A percentile compares a stretch with the other conserved stretches of the same genome.
Evolutionary conservation across 2,888 invertebrate species (phyloP).

Genomic region (Bombylius major): DNA sequence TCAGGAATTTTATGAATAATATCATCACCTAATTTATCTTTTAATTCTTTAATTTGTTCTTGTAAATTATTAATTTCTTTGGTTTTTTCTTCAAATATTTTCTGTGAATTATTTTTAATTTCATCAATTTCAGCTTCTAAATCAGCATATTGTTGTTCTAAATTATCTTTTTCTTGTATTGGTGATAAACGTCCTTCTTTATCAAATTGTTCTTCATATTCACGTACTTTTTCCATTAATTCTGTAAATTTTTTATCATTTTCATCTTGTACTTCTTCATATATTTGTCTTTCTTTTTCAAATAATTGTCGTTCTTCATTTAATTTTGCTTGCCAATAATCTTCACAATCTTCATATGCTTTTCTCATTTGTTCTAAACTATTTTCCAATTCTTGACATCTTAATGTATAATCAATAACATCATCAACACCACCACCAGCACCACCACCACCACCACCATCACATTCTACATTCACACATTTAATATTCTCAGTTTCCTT

Average conservation of each 20-base stretch:
- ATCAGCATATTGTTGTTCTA: conserved; percentile 59
- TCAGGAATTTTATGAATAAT: too few relatives aligned
- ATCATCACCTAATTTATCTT: conserved; percentile 27
- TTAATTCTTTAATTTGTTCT: conserved; percentile 38
- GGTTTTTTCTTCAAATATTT: conserved; percentile 42
- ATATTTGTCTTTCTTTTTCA: conserved; percentile 51
- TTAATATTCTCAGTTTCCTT: conserved; percentile 18
- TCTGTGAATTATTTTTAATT: conserved; percentile 39
- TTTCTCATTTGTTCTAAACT: conserved; percentile 60
- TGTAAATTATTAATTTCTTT: conserved; percentile 43
- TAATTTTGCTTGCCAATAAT: conserved; percentile 71
- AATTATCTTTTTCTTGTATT: conserved; percentile 60
- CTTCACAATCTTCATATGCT: conserved; percentile 76
- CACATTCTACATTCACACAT: too few relatives aligned
- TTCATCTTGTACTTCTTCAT: conserved; percentile 59
- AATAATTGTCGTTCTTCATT: conserved; percentile 63
- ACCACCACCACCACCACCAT: conserved; percentile 16
- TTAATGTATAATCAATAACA: conserved; percentile 29
- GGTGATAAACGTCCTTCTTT: conserved; percentile 50
- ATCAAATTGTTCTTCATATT: conserved; percentile 64
- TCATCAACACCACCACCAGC: conserved; percentile 15
- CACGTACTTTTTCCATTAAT: conserved; percentile 59
- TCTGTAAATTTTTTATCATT: conserved; percentile 65
- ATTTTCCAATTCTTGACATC: conserved; percentile 54
- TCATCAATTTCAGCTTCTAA: conserved; percentile 57